Evolutionary conservation across 37 sponge, comb jelly and placozoan species (phyloP), one percentile per base, ranked within the genome.

Genomic region (Ianthella basta): DNA sequence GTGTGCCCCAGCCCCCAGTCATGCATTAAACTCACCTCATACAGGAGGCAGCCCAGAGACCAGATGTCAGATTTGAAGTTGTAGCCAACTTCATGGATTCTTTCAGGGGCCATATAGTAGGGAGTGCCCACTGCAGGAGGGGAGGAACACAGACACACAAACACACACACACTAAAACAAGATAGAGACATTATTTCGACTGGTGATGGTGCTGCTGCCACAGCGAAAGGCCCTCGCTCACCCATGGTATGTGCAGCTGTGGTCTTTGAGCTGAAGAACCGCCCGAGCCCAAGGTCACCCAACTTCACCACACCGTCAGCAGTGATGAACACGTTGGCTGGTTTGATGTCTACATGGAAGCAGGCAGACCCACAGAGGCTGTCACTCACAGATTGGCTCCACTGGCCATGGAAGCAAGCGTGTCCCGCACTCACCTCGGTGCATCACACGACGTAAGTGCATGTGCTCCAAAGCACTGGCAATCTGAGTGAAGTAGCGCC

Each of bases 21-120:
- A 38, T 6, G 33, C 18, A 50, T 8, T 4, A 19, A 21, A 59
- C 53, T 27, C 37, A 92, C 93, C 86, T 99, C 99, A 88, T 99
- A 99, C 64, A 99, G 86, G 38, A 99, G 85, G 64, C 99, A 99
- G 33, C 99, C 99, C n/a, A 99, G 88, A 18, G 99, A 99, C 99
- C 99, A 99, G 36, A 97, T 96, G 70, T 99, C 99, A 34, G 97
- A 97, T 32, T 92, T 91, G 88, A 99, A 99, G 83, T 93, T 97
- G 83, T 99, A 99, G 21, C 99, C 97, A 77, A 83, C 89, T 83
- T 99, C 99, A 60, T 99, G 95, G 60, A 99, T 97, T 82, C 99
- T 87, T 82, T 99, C 99, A 16, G 99, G 99, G 12, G 97, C 92
- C 99, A 99, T 99, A 90, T 99, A 99, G 90, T 99, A 99, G 2